Conservation (phyloP, 2,888 invertebrate species). For the Orthonevra nobilis region DNA sequence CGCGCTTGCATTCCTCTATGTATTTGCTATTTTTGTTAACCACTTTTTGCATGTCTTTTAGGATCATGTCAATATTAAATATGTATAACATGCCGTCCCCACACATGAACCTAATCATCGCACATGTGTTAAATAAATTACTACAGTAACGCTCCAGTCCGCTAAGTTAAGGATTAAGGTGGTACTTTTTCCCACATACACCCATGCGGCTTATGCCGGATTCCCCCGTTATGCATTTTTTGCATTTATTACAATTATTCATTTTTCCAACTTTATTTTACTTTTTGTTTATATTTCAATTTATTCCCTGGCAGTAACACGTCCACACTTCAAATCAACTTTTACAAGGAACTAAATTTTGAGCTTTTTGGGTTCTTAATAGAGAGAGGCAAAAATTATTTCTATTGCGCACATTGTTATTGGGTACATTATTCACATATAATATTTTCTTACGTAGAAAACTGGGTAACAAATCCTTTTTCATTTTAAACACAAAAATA, state of each 20-base stretch:
- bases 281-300: no score
- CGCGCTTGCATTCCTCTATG: background rate
- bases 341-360: no score
- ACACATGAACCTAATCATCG: background rate
- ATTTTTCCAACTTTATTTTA: no score
- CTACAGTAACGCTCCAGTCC: slow-evolving; percentile 1
- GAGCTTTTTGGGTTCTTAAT: no score
- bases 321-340: no score
- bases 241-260: background rate
- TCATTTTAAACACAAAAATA: no score
- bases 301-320: no score
- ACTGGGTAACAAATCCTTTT: no score
- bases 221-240: background rate
- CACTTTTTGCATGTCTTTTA: background rate
- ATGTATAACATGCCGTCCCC: background rate
- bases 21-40: background rate
- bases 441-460: no score
- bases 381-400: no score
- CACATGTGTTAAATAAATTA: background rate
- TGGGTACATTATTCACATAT: no score
- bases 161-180: slow-evolving; percentile 1
- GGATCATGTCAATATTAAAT: background rate
- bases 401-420: no score
- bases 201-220: slow-evolving; percentile 4
- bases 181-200: slow-evolving; percentile 2